These are phyloP conservation scores for Lindbergichthys nudifrons DNA, from an alignment of 2,797 vertebrate genomes.

Conservation along the genomic window DNA sequence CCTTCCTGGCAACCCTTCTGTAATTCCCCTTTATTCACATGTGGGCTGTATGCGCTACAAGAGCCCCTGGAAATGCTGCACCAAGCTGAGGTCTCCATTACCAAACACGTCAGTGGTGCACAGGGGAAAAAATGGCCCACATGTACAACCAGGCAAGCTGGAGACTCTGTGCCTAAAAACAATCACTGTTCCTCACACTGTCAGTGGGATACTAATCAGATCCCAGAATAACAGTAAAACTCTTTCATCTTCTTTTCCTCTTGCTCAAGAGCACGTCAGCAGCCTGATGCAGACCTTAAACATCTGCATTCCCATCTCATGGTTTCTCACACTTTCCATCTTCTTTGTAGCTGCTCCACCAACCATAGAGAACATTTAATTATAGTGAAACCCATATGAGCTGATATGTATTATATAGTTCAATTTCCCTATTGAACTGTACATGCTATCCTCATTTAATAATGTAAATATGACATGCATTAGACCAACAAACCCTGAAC, in stretches of 20 bases:
- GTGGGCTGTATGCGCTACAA: slow-evolving; percentile 16
- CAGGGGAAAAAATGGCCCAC: slow-evolving; percentile 33
- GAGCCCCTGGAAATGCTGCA: slow-evolving; percentile 48
- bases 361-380: neutral
- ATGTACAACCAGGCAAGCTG: neutral
- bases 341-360: neutral
- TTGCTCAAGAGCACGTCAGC: slow-evolving; percentile 42
- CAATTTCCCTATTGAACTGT: neutral
- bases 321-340: neutral
- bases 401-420: neutral
- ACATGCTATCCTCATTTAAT: neutral
- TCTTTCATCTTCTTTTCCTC: neutral
- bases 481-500: neutral
- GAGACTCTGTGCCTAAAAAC: slow-evolving; percentile 3
- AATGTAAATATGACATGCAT: neutral
- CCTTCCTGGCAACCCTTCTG: slow-evolving; percentile 14
- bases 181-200: no score
- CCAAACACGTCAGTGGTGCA: slow-evolving; percentile 49
- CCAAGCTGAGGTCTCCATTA: slow-evolving; percentile 60
- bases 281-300: slow-evolving; percentile 15
- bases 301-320: slow-evolving; percentile 1
- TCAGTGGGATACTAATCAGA: neutral
- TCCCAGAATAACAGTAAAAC: neutral
- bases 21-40: slow-evolving; percentile 16
- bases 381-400: neutral